A percentile compares a stretch with the other conserved stretches of the same genome.
Evolutionary conservation across 2,113 vertebrate species (phyloP).

Genomic region (Poecile atricapillus): DNA sequence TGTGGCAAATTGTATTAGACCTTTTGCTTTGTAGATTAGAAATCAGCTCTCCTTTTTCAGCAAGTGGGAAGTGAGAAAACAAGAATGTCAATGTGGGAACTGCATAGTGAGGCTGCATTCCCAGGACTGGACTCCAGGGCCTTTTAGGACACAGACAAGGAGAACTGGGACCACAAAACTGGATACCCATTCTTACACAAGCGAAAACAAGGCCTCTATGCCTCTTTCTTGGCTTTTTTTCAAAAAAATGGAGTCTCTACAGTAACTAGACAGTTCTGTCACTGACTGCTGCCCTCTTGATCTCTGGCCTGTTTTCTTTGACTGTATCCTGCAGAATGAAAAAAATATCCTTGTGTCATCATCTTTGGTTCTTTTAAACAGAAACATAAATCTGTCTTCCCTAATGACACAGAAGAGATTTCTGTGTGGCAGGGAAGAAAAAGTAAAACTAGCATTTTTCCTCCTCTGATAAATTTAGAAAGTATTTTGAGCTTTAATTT

Average conservation of each 20-base stretch:
- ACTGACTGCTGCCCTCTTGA: not conserved
- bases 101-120: not conserved
- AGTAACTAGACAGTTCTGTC: not conserved
- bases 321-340: not conserved
- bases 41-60: not conserved
- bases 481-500: not conserved
- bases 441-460: not conserved
- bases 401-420: not conserved
- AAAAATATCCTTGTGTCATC: not conserved
- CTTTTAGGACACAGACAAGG: not conserved
- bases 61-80: not conserved
- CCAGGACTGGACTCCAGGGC: not conserved
- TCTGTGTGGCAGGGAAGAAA: not conserved
- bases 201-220: not conserved
- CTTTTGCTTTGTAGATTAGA: conserved; percentile 26
- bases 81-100: not conserved
- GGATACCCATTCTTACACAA: not conserved
- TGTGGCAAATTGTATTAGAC: conserved; percentile 41
- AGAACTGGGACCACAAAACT: not conserved
- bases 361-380: not conserved
- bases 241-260: not conserved
- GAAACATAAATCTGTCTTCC: not conserved
- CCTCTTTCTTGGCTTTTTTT: not conserved
- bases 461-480: not conserved
- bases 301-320: not conserved